Evolutionary conservation across 1,140 invertebrate species (phyloP), one percentile per base, ranked within the genome.

Genomic region (Probaryconus sp.): DNA sequence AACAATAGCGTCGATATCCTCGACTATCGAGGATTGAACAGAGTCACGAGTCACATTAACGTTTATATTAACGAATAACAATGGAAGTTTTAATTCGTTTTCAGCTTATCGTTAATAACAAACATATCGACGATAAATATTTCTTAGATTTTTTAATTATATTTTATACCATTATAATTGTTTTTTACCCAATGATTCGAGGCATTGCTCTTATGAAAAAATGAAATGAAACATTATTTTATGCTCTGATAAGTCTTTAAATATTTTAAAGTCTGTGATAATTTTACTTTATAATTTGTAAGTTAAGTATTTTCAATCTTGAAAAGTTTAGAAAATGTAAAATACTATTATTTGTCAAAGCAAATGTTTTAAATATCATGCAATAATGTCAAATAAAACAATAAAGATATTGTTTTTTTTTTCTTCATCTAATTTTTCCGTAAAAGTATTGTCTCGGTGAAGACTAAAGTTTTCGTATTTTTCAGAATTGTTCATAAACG

Each of bases 391-490:
- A 10, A 40, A 47, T 31, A 56, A n/a, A n/a, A 42, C 31, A 56
- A 48, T 40, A 48, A 67, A 2, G 4, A n/a, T n/a, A n/a, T n/a
- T n/a, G n/a, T n/a, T n/a, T n/a, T n/a, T n/a, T n/a, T n/a, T n/a
- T 24, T 24, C 7, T 24, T 16, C 11, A 6, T 35, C 21, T 18
- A 35, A 56, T 56, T 56, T 67, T 67, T 48, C 63, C 63, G 56
- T 67, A 56, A 11, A 5, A 56, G 63, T 67, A 56, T n/a, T 47
- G 63, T 67, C 63, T 67, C 51, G 26, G 11, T 11, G 21, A 63
- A 33, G 9, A 10, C 4, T 60, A 14, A 38, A 35, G 11, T n/a
- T n/a, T n/a, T n/a, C n/a, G n/a, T n/a, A n/a, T n/a, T n/a, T n/a
- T n/a, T n/a, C n/a, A n/a, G n/a, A n/a, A n/a, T n/a, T n/a, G n/a